Evolutionary conservation across 2,888 invertebrate genomes (phyloP).

Genomic region (Apamea sordens): DNA sequence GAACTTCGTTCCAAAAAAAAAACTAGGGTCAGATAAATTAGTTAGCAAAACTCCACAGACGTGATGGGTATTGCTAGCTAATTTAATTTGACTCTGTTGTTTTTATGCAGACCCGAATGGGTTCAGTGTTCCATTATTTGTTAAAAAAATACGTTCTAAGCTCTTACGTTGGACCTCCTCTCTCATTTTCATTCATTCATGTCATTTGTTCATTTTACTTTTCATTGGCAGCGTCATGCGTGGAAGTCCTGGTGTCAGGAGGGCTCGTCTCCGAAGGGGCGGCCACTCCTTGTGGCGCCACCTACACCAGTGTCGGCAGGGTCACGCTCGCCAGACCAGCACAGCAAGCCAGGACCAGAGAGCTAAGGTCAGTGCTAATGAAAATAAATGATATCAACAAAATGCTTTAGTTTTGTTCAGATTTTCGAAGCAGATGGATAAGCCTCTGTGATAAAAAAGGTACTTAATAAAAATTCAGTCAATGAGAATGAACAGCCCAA

Average conservation of each 20-base stretch:
- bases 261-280: slow-evolving; percentile 87
- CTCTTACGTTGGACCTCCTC: not conserved
- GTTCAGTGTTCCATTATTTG: not conserved
- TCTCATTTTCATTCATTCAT: too few relatives aligned
- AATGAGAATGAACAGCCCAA: not conserved
- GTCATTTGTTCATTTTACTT: not conserved
- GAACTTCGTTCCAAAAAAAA: too few relatives aligned
- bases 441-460: not conserved
- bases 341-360: slow-evolving; percentile 85
- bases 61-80: too few relatives aligned
- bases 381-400: not conserved
- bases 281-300: slow-evolving; percentile 88
- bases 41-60: too few relatives aligned
- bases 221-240: slow-evolving; percentile 80
- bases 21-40: too few relatives aligned
- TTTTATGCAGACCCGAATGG: too few relatives aligned
- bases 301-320: slow-evolving; percentile 87
- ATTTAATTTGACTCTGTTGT: too few relatives aligned
- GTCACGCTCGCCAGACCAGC: slow-evolving; percentile 85
- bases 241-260: slow-evolving; percentile 88
- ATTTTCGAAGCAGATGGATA: not conserved
- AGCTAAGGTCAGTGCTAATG: slow-evolving; percentile 77
- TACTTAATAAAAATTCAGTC: not conserved
- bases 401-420: not conserved
- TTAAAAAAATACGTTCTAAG: not conserved